These are phyloP conservation scores for Rhabdomys pumilio DNA, from an alignment of 2,797 vertebrate species.

Conservation along the genomic window DNA sequence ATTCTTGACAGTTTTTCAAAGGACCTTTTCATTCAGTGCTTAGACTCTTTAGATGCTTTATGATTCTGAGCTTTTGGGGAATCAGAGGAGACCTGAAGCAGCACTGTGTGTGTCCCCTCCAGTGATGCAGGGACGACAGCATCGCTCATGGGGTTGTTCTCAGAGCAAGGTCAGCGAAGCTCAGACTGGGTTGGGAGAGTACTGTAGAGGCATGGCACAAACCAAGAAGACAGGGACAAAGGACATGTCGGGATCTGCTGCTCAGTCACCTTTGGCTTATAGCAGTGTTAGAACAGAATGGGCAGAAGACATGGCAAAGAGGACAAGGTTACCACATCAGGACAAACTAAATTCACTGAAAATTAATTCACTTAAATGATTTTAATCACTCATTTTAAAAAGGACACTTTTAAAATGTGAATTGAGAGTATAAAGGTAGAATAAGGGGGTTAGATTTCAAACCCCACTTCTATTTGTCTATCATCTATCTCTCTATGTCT, in stretches of 20 bases:
- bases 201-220: not conserved
- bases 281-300: not conserved
- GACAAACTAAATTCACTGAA: not conserved
- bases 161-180: not conserved
- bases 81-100: not conserved
- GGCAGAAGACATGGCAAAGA: not conserved
- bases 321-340: not conserved
- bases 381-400: constrained; percentile 60
- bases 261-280: not conserved
- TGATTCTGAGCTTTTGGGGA: not conserved
- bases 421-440: not conserved
- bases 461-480: not conserved
- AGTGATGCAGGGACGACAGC: not conserved
- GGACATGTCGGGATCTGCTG: not conserved
- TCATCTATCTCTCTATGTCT: not conserved
- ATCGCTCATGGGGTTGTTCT: not conserved
- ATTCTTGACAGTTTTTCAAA: constrained; percentile 17
- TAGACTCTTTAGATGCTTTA: not conserved
- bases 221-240: not conserved
- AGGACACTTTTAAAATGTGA: constrained; percentile 35
- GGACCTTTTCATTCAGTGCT: not conserved
- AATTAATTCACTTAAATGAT: constrained; percentile 50
- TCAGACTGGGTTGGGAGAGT: not conserved
- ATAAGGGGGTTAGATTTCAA: constrained; percentile 40
- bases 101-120: not conserved